Percentiles rank a stretch among this genome's conserved stretches.
Conservation (phyloP, 2,888 invertebrate species). For the Opisthograptis luteolata region DNA sequence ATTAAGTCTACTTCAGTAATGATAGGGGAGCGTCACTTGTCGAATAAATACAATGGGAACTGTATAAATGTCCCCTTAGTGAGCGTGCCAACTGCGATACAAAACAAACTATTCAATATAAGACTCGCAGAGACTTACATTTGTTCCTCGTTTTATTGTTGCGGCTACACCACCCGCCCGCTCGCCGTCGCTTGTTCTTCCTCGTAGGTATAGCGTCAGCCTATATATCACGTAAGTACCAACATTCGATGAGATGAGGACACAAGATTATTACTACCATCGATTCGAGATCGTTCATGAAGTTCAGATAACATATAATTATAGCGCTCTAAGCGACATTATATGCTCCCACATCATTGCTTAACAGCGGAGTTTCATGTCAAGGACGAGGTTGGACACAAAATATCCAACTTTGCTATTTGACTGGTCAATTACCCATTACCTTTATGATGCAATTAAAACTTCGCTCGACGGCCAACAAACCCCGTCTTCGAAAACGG, state of each 20-base stretch:
- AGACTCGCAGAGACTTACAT: constrained; percentile 33
- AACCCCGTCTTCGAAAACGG: too few relatives aligned
- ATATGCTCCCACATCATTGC: constrained; percentile 27
- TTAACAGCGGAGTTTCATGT: constrained; percentile 25
- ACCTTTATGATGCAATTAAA: too few relatives aligned
- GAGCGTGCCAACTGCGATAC: constrained; percentile 41
- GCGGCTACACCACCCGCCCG: constrained; percentile 32
- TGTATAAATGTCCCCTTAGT: constrained; percentile 42
- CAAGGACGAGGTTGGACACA: too few relatives aligned
- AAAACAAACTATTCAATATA: constrained; percentile 50
- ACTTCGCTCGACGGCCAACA: too few relatives aligned
- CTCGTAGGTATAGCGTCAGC: constrained; percentile 1
- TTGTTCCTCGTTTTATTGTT: constrained; percentile 44
- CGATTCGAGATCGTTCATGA: constrained; percentile 1
- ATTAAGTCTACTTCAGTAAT: constrained; percentile 33
- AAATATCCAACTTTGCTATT: too few relatives aligned
- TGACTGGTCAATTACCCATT: too few relatives aligned
- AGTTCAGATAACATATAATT: constrained; percentile 21
- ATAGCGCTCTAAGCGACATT: constrained; percentile 15
- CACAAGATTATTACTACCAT: constrained; percentile 19
- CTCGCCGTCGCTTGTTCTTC: constrained; percentile 1
- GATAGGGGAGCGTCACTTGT: constrained; percentile 35
- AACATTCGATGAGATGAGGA: constrained; percentile 22
- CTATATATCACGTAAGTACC: constrained; percentile 5
- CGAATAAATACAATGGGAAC: constrained; percentile 43